phyloP scores from a whole-genome alignment of 2,113 vertebrate species.

The Charadrius vociferus region DNA sequence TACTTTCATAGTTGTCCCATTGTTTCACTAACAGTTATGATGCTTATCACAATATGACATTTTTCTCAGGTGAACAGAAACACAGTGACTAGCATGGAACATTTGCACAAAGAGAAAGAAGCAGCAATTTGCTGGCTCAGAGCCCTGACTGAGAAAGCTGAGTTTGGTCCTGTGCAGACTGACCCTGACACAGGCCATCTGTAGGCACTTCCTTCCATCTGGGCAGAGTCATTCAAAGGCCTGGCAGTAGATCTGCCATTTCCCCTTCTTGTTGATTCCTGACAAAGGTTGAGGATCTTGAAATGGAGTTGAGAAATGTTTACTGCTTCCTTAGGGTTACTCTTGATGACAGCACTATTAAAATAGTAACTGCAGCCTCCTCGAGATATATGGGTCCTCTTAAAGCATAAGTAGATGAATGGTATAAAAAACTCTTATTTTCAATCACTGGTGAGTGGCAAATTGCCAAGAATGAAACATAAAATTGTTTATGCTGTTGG shows the following conservation, averaged over 20 bases:
- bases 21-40: neutral
- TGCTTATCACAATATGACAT: neutral
- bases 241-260: neutral
- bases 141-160: neutral
- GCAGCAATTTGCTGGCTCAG: neutral
- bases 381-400: conserved; percentile 81
- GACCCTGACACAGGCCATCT: neutral
- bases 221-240: neutral
- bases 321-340: conserved; percentile 72
- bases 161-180: neutral
- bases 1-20: neutral
- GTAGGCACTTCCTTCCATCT: neutral
- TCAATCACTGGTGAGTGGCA: conserved; percentile 81
- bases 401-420: conserved; percentile 76
- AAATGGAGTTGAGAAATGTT: neutral
- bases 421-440: conserved; percentile 83
- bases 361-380: conserved; percentile 78
- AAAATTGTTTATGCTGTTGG: neutral
- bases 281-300: neutral
- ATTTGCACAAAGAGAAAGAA: neutral
- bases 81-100: neutral
- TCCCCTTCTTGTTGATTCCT: neutral
- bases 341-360: conserved; percentile 84
- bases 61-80: neutral
- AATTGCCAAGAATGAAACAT: neutral